A percentile compares a stretch with the other conserved stretches of the same genome.
Conservation (phyloP, 37 sponge, comb jelly and placozoan genomes). For the Ephydatia muelleri region DNA sequence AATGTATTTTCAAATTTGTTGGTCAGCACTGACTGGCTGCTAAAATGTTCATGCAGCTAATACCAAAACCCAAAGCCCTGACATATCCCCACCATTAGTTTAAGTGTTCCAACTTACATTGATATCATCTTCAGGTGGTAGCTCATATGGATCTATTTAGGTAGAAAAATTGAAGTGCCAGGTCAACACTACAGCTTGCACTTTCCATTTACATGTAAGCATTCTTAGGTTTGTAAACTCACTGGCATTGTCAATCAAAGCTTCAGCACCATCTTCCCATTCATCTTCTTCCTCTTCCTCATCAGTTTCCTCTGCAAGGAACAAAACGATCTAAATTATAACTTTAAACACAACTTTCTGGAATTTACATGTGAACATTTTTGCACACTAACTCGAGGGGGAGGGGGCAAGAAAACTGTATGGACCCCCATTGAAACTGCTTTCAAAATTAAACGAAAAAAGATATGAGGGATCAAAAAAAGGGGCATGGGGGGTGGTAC, state of each 20-base stretch:
- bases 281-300: constrained; percentile 79
- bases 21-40: too few relatives aligned
- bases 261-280: constrained; percentile 37
- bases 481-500: too few relatives aligned
- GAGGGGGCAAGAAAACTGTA: neutral
- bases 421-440: too few relatives aligned
- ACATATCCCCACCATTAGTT: neutral
- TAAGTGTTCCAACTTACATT: constrained; percentile 27
- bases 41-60: neutral
- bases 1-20: too few relatives aligned
- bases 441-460: too few relatives aligned
- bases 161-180: neutral
- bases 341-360: neutral
- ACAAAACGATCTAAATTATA: neutral
- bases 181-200: neutral
- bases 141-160: constrained; percentile 32
- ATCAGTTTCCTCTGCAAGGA: constrained; percentile 54
- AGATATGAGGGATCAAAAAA: too few relatives aligned
- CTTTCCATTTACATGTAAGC: neutral
- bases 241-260: neutral
- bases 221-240: neutral
- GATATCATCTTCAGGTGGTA: constrained; percentile 10
- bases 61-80: neutral
- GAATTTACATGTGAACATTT: neutral
- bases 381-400: neutral